A percentile compares a stretch with the other conserved stretches of the same genome.
Conservation (phyloP, 2,888 invertebrate genomes). For the Halocaridina rubra region DNA sequence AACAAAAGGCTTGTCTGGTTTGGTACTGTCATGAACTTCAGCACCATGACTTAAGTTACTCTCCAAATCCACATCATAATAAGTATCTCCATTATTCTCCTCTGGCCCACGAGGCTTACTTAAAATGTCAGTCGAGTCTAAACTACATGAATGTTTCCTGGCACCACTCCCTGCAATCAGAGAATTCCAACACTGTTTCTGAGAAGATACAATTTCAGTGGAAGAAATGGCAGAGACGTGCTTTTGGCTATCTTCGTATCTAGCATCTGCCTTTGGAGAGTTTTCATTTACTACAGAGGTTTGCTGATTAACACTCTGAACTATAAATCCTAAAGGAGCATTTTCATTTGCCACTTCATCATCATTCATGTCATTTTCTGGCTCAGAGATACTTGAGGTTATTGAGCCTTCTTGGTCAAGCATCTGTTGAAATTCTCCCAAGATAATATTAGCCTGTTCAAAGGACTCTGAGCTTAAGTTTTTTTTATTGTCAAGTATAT, state of each 20-base stretch:
- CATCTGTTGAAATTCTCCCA: constrained; percentile 40
- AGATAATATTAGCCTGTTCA: neutral
- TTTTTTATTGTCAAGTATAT: neutral
- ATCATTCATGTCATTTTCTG: neutral
- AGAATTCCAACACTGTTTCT: constrained; percentile 32
- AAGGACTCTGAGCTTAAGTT: neutral
- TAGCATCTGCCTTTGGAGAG: neutral
- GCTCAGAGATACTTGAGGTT: neutral
- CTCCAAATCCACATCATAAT: neutral
- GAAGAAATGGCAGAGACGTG: neutral
- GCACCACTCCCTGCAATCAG: neutral
- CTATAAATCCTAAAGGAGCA: too few relatives aligned
- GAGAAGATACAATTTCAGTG: constrained; percentile 17
- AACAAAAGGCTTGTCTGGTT: neutral
- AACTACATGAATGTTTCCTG: neutral
- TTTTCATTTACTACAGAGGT: constrained; percentile 2
- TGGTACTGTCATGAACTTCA: neutral
- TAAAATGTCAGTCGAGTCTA: constrained; percentile 6
- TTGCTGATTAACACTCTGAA: too few relatives aligned
- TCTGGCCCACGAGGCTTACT: neutral
- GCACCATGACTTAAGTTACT: neutral
- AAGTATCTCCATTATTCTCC: neutral
- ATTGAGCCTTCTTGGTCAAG: constrained; percentile 25
- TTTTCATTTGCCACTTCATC: neutral
- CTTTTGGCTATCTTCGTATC: neutral